Percentiles rank a stretch among this genome's conserved stretches.
Evolutionary conservation across 2,888 invertebrate genomes (phyloP).

Genomic region (Amphipoea lucens): DNA sequence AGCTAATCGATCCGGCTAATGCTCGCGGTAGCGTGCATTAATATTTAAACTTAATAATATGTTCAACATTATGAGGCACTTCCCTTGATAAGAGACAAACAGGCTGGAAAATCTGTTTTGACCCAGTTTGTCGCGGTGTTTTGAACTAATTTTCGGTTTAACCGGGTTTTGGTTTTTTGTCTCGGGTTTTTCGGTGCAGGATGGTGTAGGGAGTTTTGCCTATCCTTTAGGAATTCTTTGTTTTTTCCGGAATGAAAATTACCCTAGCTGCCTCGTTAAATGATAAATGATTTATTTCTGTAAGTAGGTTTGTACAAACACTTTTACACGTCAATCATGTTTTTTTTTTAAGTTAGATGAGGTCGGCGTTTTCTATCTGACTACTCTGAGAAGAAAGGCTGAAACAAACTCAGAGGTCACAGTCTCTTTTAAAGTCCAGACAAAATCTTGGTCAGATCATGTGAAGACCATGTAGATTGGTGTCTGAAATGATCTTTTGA

Average conservation of each 20-base stretch:
- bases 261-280: neutral
- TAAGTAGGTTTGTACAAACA: no score
- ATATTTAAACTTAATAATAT: conserved; percentile 68
- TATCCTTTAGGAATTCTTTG: neutral
- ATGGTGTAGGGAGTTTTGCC: neutral
- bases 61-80: conserved; percentile 42
- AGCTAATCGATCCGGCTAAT: conserved; percentile 70
- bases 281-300: no score
- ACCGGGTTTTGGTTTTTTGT: neutral
- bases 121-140: conserved; percentile 24
- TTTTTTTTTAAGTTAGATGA: no score
- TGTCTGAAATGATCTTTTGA: no score
- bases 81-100: conserved; percentile 21
- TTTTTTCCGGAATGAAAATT: neutral
- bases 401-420: no score
- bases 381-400: no score
- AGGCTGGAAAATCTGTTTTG: conserved; percentile 37
- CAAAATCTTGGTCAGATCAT: no score
- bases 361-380: no score
- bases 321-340: no score
- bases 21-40: conserved; percentile 65
- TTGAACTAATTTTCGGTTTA: neutral
- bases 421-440: no score
- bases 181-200: neutral
- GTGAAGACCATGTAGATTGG: no score